These are phyloP conservation scores for Phenganax subtilis DNA, from an alignment of 92 coral and sea anemone genomes.

Conservation along the genomic window DNA sequence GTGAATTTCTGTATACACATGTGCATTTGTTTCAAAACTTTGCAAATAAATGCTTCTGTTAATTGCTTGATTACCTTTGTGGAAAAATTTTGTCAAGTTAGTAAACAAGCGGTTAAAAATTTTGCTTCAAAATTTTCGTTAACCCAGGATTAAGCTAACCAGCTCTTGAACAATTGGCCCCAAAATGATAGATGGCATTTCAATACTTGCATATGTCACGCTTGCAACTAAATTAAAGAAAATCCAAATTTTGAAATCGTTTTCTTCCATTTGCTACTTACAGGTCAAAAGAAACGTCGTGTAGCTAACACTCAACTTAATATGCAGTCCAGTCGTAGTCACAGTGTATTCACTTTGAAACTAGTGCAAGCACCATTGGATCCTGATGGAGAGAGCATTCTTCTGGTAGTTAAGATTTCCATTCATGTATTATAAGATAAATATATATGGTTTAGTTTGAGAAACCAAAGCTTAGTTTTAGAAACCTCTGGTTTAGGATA, in stretches of 20 bases:
- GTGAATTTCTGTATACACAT: background rate
- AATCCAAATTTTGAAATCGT: too few relatives aligned
- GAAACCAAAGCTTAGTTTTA: background rate
- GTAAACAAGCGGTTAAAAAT: too few relatives aligned
- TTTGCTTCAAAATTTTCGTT: too few relatives aligned
- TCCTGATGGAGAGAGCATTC: slow-evolving; percentile 91
- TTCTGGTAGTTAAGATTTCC: slow-evolving; percentile 53
- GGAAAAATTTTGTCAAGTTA: too few relatives aligned
- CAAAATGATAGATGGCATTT: background rate
- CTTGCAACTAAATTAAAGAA: too few relatives aligned
- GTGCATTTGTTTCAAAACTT: too few relatives aligned
- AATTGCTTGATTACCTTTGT: too few relatives aligned
- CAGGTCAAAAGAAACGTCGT: slow-evolving; percentile 88
- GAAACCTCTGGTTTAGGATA: slow-evolving; percentile 57
- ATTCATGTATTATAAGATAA: too few relatives aligned
- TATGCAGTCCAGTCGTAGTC: slow-evolving; percentile 92
- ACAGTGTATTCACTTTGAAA: slow-evolving; percentile 91
- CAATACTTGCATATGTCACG: background rate
- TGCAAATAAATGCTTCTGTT: too few relatives aligned
- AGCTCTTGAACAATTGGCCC: too few relatives aligned
- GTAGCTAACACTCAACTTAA: slow-evolving; percentile 85
- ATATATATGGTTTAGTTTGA: background rate
- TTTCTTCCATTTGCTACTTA: background rate
- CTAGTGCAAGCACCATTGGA: slow-evolving; percentile 90
- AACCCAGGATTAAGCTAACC: too few relatives aligned